Conservation (phyloP, 2,113 vertebrate species). For the western clawed frog (Xenopus tropicalis) region UCB_Xtro_10.0 CM004446.2:116656001-116656500, state of each 20-base stretch:
- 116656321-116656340: neutral
- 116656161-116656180: neutral
- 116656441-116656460: no score
- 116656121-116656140: neutral
- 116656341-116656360: neutral
- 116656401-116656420: neutral
- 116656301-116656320: neutral
- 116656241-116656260: neutral
- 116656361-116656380: neutral
- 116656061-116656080: constrained; percentile 1
- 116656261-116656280: neutral
- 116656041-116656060: neutral
- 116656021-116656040: neutral
- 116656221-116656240: constrained; percentile 1
- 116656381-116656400: neutral
- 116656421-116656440: neutral
- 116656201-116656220: neutral
- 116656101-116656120: neutral
- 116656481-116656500: no score
- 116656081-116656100: neutral
- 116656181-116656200: neutral
- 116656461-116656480: no score
- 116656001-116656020: neutral
- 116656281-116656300: neutral
- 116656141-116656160: neutral